Conservation (phyloP, 2,888 invertebrate species). For the Spatulosminthurus flaviceps region DNA sequence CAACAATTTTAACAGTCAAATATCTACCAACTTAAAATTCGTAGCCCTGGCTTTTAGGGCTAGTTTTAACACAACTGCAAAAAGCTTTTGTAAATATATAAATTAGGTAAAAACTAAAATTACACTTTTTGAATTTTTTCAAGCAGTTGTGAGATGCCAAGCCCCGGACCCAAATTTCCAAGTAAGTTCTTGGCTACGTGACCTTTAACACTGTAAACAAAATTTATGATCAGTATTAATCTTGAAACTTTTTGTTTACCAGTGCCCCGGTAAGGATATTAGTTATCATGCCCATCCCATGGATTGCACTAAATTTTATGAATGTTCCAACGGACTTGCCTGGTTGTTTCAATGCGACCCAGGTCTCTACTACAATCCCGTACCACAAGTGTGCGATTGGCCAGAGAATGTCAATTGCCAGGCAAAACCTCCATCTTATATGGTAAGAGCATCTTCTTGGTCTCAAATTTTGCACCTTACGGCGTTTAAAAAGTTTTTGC, state of each 20-base stretch:
- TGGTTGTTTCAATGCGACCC: constrained; percentile 51
- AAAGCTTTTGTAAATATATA: too few species aligned
- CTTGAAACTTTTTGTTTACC: background rate
- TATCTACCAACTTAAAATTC: background rate
- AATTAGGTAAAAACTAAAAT: too few species aligned
- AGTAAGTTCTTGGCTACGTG: background rate
- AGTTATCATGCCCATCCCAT: constrained; percentile 49
- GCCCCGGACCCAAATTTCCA: too few species aligned
- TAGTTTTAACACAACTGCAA: too few species aligned
- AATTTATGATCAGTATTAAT: background rate
- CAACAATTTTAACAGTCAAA: background rate
- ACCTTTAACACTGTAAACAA: background rate
- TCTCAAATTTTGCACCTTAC: too few species aligned
- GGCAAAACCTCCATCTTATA: too few species aligned
- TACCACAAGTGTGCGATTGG: constrained; percentile 54
- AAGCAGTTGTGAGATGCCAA: background rate
- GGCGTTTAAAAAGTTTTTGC: too few species aligned
- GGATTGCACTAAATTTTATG: constrained; percentile 56
- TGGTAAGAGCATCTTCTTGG: too few species aligned
- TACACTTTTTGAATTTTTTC: background rate
- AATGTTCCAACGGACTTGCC: constrained; percentile 55
- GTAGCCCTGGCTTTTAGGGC: too few species aligned
- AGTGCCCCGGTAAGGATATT: constrained; percentile 23
- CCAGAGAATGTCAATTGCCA: constrained; percentile 57
- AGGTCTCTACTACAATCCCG: constrained; percentile 55